A percentile compares a stretch with the other conserved stretches of the same genome.
Evolutionary conservation across 2,888 invertebrate species (phyloP).

Genomic region (Polylopha cassiicola): DNA sequence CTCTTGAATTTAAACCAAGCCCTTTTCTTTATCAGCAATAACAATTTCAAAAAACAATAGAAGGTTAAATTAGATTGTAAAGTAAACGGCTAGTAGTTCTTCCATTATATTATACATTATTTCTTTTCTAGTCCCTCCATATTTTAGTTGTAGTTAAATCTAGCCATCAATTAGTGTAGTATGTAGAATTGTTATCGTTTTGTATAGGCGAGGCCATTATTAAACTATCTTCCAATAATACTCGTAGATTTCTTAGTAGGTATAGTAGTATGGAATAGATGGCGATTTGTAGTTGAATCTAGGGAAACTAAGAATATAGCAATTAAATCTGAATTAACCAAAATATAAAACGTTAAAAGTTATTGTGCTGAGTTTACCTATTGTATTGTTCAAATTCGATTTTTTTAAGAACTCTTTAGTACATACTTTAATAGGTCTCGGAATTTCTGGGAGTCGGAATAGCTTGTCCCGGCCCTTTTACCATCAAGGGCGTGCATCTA

Average conservation of each 20-base stretch:
- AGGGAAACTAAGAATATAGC: slow-evolving; percentile 11
- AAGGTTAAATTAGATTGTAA: not conserved
- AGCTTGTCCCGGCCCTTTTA: no score
- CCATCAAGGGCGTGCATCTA: no score
- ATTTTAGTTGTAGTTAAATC: slow-evolving; percentile 47
- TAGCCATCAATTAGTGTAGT: slow-evolving; percentile 41
- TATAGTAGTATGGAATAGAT: slow-evolving; percentile 42
- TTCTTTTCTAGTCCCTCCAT: slow-evolving; percentile 69
- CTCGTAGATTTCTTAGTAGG: slow-evolving; percentile 58
- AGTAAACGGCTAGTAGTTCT: slow-evolving; percentile 21
- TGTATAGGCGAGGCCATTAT: slow-evolving; percentile 64
- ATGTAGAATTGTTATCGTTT: slow-evolving; percentile 56
- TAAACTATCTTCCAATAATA: slow-evolving; percentile 58
- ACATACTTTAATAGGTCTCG: no score
- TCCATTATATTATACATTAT: slow-evolving; percentile 27
- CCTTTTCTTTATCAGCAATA: no score
- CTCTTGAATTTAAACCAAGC: no score
- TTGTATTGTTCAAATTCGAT: no score
- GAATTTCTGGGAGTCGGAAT: no score
- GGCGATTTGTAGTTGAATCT: slow-evolving; percentile 29
- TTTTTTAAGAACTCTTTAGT: no score
- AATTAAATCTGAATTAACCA: no score
- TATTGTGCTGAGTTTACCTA: no score
- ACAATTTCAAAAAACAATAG: no score
- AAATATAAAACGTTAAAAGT: no score